A percentile compares a stretch with the other conserved stretches of the same genome.
These are phyloP conservation scores for Drosophila nr. medialis DNA, from an alignment of 2,888 invertebrate genomes.

Conservation along the genomic window DNA sequence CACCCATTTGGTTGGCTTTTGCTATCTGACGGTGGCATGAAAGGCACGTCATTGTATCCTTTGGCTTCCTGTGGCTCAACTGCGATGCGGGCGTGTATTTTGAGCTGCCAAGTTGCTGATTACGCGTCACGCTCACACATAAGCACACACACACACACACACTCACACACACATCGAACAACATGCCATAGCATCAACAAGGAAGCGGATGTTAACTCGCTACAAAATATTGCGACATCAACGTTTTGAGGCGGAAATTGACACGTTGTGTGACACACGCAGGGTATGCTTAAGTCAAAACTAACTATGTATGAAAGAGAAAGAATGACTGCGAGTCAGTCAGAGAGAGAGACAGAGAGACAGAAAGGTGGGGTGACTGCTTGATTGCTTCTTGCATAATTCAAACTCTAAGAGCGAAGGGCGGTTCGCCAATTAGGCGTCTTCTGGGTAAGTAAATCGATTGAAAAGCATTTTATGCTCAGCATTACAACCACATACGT, in stretches of 20 bases:
- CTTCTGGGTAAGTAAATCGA: slow-evolving; percentile 37
- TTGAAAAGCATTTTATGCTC: slow-evolving; percentile 32
- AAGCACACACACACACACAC: slow-evolving; percentile 1
- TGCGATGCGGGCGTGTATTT: slow-evolving; percentile 51
- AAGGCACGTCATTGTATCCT: slow-evolving; percentile 65
- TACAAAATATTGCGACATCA: slow-evolving; percentile 57
- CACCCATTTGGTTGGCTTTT: slow-evolving; percentile 14
- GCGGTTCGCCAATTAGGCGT: slow-evolving; percentile 46
- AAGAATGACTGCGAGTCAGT: neutral
- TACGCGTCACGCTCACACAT: slow-evolving; percentile 50
- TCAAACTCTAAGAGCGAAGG: slow-evolving; percentile 34
- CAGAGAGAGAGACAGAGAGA: neutral
- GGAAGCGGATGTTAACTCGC: slow-evolving; percentile 46
- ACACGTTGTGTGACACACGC: slow-evolving; percentile 42
- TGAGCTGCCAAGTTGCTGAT: slow-evolving; percentile 70
- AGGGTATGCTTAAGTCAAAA: slow-evolving; percentile 6
- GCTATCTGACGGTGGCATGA: slow-evolving; percentile 34
- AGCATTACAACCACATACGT: neutral
- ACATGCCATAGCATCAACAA: slow-evolving; percentile 51
- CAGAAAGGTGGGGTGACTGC: neutral
- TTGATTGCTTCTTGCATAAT: slow-evolving; percentile 68
- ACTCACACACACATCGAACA: slow-evolving; percentile 1
- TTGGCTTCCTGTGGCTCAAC: slow-evolving; percentile 65
- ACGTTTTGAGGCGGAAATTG: slow-evolving; percentile 73
- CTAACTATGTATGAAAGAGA: neutral